These are phyloP conservation scores for Pangasius sanitwongsei DNA, from an alignment of 2,797 vertebrate species.

Conservation along the genomic window DNA sequence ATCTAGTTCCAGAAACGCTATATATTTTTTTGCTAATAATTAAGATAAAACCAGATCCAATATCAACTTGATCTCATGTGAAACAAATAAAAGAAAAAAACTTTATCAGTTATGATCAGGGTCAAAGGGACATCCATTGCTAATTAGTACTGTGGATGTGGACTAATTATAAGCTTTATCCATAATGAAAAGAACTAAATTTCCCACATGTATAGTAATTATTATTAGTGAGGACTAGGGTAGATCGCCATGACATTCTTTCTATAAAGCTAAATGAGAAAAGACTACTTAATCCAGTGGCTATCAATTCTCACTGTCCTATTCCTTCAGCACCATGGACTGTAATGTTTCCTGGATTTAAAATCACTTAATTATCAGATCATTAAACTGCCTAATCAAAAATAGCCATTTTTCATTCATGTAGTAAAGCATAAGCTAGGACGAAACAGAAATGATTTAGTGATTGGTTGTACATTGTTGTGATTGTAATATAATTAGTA, in stretches of 20 bases:
- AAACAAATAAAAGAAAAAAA: background rate
- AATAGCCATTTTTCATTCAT: background rate
- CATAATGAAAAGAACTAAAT: background rate
- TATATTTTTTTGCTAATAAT: background rate
- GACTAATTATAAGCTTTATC: background rate
- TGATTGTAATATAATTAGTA: background rate
- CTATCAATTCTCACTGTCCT: background rate
- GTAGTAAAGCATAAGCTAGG: background rate
- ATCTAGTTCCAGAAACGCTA: background rate
- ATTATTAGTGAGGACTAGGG: background rate
- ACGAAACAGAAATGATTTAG: background rate
- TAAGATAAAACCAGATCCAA: background rate
- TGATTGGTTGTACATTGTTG: background rate
- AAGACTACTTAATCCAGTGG: slow-evolving; percentile 13
- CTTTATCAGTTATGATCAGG: no score
- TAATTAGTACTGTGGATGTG: background rate
- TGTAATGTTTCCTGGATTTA: background rate
- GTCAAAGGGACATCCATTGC: background rate
- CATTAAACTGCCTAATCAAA: background rate
- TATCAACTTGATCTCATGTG: background rate
- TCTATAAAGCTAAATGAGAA: slow-evolving; percentile 11
- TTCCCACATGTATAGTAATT: background rate
- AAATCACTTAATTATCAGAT: background rate
- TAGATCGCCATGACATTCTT: background rate
- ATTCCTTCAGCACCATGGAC: background rate